Evolutionary conservation across 2,113 vertebrate genomes (phyloP).

Genomic region (Etheostoma spectabile): DNA sequence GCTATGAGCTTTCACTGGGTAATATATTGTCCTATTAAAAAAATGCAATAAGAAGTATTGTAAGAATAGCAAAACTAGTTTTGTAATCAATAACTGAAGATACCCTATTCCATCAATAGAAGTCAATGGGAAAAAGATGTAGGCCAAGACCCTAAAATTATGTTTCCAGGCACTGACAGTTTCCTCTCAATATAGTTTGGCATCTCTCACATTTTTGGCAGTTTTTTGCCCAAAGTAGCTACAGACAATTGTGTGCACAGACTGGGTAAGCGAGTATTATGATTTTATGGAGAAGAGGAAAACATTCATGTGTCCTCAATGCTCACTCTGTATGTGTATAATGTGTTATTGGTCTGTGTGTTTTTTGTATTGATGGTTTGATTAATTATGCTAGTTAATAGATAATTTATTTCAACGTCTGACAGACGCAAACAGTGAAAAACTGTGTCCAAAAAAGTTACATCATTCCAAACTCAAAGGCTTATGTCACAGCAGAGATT

Average conservation of each 20-base stretch:
- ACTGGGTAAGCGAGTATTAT: conserved; percentile 46
- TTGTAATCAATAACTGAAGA: background rate
- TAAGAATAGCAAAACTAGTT: background rate
- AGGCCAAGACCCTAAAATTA: conserved; percentile 28
- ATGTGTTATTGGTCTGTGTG: background rate
- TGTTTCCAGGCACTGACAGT: conserved; percentile 40
- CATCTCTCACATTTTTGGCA: conserved; percentile 50
- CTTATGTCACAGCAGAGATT: conserved; percentile 17
- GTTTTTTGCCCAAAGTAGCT: conserved; percentile 50
- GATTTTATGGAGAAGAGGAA: conserved; percentile 39
- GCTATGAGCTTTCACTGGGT: background rate
- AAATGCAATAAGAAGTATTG: background rate
- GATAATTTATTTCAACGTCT: conserved; percentile 50
- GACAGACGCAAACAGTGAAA: conserved; percentile 23
- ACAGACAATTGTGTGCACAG: conserved; percentile 63
- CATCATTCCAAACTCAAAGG: conserved; percentile 17
- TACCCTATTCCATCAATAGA: background rate
- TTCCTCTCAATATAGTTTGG: conserved; percentile 54
- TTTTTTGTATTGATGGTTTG: conserved; percentile 32
- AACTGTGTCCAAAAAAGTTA: conserved; percentile 17
- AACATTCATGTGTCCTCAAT: conserved; percentile 28
- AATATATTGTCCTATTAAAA: background rate
- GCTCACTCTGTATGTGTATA: background rate
- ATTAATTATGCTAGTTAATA: conserved; percentile 57
- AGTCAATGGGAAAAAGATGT: conserved; percentile 36